phyloP scores from a whole-genome alignment of 2,113 vertebrate species.

The Kobus ellipsiprymnus region DNA sequence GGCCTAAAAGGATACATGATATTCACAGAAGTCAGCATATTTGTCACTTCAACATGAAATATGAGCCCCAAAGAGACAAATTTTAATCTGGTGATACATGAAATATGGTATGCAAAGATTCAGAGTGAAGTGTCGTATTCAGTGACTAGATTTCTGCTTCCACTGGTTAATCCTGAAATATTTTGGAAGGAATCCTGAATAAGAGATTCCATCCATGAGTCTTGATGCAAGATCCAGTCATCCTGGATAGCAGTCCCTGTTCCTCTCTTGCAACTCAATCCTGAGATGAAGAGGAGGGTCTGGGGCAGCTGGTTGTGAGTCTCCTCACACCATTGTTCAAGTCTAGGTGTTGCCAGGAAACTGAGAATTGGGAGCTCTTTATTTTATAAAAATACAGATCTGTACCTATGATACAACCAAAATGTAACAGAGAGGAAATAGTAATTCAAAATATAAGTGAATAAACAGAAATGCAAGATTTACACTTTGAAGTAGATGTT shows the following conservation, averaged over 20 bases:
- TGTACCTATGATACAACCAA: not conserved
- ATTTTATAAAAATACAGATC: not conserved
- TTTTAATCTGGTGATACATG: not conserved
- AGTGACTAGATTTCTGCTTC: not conserved
- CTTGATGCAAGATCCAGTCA: not conserved
- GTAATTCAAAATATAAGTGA: not conserved
- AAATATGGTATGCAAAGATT: not conserved
- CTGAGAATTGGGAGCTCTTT: not conserved
- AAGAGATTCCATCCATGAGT: not conserved
- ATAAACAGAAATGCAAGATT: not conserved
- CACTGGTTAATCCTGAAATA: not conserved
- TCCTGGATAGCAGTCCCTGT: not conserved
- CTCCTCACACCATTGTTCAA: not conserved
- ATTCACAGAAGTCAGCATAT: not conserved
- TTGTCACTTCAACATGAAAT: not conserved
- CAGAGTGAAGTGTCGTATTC: not conserved
- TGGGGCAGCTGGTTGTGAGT: not conserved
- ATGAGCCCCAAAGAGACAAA: not conserved
- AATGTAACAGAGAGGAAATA: not conserved
- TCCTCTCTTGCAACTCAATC: not conserved
- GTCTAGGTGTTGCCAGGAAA: not conserved
- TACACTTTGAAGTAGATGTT: not conserved
- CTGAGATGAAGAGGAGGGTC: not conserved
- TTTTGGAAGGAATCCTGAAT: not conserved
- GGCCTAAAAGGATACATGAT: not conserved